Evolutionary conservation across 1,140 invertebrate genomes (phyloP), one percentile per base, ranked within the genome.

Genomic region (Melipona quadrifasciata): DNA sequence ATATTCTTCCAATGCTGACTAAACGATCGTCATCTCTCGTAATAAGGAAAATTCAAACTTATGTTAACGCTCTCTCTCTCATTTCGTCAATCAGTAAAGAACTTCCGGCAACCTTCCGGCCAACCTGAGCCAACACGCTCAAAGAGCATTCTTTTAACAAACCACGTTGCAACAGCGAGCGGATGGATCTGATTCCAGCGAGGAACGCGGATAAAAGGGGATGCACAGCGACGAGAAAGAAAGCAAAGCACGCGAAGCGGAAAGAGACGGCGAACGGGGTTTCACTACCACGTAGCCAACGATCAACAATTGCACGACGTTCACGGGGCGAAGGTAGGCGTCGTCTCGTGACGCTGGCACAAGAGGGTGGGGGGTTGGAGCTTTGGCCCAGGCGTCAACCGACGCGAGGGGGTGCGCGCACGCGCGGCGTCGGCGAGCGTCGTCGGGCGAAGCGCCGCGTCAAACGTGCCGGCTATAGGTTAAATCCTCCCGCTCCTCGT

Each of bases 401-500:
- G 68, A 71, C 24, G 57, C 64, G 74, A 34, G 84, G 87, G 84
- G 83, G 86, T 81, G 65, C 74, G 92, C 91, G 92, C 91, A 92
- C 80, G 90, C 92, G 93, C 86, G 84, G 82, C 85, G 39, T 47
- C 39, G 89, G 77, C 90, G 87, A 79, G 65, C 77, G 83, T 86
- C 84, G 87, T 67, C 82, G 86, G 39, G 71, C 79, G 85, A 86
- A 82, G 85, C 86, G 84, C 86, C 90, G 89, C 93, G 86, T 95
- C 94, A 95, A 95, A 95, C 94, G 92, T 94, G 91, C 91, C 90
- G 88, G 92, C 94, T 95, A 95, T 95, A 95, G 94, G 94, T 94
- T 95, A 94, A 95, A 95, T 94, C 94, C 94, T 94, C 91, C 86
- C 92, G 88, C 90, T 92, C 85, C 86, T 85, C 87, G 90, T 93